phyloP scores from a whole-genome alignment of 2,113 vertebrate genomes.

The Cranoglanis bouderius region DNA sequence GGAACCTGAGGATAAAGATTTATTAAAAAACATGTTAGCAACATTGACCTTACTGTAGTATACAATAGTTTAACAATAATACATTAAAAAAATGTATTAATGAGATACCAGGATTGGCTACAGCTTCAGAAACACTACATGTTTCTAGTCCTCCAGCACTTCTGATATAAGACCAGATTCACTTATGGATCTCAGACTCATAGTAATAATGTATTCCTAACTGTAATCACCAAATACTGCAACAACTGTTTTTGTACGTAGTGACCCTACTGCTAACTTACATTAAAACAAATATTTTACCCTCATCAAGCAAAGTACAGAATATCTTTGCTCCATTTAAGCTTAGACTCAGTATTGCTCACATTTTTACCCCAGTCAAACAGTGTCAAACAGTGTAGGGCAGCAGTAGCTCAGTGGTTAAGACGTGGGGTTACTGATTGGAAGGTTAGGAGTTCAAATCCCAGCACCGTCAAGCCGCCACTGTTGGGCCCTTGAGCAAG shows the following conservation, averaged over 20 bases:
- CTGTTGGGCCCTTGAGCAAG: too few relatives aligned
- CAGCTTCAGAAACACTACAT: not conserved
- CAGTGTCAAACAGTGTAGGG: too few relatives aligned
- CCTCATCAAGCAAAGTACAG: not conserved
- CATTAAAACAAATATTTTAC: not conserved
- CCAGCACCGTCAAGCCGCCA: too few relatives aligned
- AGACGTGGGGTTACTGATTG: too few relatives aligned
- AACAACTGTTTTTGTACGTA: not conserved
- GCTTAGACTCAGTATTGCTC: not conserved
- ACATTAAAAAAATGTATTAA: not conserved
- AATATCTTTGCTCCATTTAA: not conserved
- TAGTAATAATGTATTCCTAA: not conserved
- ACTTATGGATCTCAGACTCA: not conserved
- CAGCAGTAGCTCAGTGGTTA: too few relatives aligned
- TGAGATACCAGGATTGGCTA: not conserved
- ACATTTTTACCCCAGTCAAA: not conserved
- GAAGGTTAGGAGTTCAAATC: too few relatives aligned
- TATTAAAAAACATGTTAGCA: not conserved
- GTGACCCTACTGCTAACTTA: not conserved
- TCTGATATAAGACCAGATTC: not conserved
- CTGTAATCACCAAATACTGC: not conserved
- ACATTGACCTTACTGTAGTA: not conserved
- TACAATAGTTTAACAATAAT: not conserved
- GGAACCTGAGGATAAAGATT: conserved; percentile 51
- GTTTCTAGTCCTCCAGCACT: not conserved